Percentiles rank a stretch among this genome's conserved stretches.
phyloP scores from a whole-genome alignment of 35 echinoderm and acorn worm genomes.

The Heliocidaris tuberculata region DNA sequence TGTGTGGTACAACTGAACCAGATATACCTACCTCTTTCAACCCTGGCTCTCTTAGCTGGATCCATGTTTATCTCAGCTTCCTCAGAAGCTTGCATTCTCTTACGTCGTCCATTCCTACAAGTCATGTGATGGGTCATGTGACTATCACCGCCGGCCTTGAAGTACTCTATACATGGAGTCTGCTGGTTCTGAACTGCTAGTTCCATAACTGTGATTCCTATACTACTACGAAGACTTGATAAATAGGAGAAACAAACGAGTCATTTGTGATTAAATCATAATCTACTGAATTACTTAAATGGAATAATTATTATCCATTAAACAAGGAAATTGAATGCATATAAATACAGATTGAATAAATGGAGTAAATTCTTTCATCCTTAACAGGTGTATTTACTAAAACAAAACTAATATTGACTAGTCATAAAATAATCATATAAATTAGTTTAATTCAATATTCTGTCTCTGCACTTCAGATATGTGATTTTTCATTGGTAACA shows the following conservation, averaged over 20 bases:
- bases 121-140: not conserved
- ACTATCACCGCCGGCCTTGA: constrained; percentile 29
- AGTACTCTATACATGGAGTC: constrained; percentile 22
- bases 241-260: not conserved
- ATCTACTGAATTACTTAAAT: not conserved
- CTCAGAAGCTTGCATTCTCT: constrained; percentile 12
- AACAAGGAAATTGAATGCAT: too few relatives aligned
- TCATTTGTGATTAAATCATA: not conserved
- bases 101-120: not conserved
- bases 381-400: too few relatives aligned
- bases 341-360: too few relatives aligned
- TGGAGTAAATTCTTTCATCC: too few relatives aligned
- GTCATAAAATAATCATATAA: too few relatives aligned
- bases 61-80: not conserved
- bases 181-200: constrained; percentile 10
- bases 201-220: not conserved
- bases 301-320: not conserved
- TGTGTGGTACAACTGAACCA: not conserved
- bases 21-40: constrained; percentile 3
- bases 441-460: too few relatives aligned
- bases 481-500: too few relatives aligned
- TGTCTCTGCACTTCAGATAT: too few relatives aligned
- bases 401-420: too few relatives aligned
- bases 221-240: constrained; percentile 16
- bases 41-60: not conserved